phyloP scores from a whole-genome alignment of 2,888 invertebrate genomes.

The Netelia inedita region DNA sequence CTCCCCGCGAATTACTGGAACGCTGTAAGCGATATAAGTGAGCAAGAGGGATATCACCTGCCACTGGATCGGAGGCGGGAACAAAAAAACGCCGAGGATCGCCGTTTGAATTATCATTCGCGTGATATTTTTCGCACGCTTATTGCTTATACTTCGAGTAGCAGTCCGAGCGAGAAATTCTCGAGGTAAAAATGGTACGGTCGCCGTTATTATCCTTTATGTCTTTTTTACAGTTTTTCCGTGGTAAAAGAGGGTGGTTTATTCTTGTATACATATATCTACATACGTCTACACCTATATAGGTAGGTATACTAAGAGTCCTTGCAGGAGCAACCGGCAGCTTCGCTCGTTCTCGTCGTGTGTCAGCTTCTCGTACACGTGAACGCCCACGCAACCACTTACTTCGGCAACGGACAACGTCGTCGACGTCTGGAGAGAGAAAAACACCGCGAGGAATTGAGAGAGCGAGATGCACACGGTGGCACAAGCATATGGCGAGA shows the following conservation, averaged over 20 bases:
- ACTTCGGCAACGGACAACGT: conserved; percentile 61
- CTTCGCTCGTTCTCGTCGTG: conserved; percentile 45
- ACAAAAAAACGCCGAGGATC: background rate
- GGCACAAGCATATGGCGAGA: background rate
- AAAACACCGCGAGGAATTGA: conserved; percentile 29
- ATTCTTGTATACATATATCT: too few relatives aligned
- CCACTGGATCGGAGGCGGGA: conserved; percentile 58
- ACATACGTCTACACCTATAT: conserved; percentile 11
- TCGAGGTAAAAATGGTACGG: conserved; percentile 20
- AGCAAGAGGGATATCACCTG: conserved; percentile 73
- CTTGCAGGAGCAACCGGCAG: conserved; percentile 27
- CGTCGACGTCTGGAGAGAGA: conserved; percentile 56
- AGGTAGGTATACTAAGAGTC: background rate
- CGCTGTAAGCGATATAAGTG: conserved; percentile 68
- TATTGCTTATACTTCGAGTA: conserved; percentile 24
- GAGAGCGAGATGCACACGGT: conserved; percentile 10
- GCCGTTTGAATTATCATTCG: conserved; percentile 31
- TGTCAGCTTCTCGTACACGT: conserved; percentile 67
- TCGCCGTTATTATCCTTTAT: conserved; percentile 43
- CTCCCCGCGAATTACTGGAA: conserved; percentile 42
- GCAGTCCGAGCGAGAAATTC: conserved; percentile 29
- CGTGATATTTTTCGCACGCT: conserved; percentile 21
- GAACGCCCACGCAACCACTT: conserved; percentile 67
- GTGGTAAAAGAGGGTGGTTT: too few relatives aligned
- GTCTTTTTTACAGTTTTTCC: too few relatives aligned